These are phyloP conservation scores for Ceratoteleas bidentatus DNA, from an alignment of 1,140 invertebrate genomes.

Conservation along the genomic window DNA sequence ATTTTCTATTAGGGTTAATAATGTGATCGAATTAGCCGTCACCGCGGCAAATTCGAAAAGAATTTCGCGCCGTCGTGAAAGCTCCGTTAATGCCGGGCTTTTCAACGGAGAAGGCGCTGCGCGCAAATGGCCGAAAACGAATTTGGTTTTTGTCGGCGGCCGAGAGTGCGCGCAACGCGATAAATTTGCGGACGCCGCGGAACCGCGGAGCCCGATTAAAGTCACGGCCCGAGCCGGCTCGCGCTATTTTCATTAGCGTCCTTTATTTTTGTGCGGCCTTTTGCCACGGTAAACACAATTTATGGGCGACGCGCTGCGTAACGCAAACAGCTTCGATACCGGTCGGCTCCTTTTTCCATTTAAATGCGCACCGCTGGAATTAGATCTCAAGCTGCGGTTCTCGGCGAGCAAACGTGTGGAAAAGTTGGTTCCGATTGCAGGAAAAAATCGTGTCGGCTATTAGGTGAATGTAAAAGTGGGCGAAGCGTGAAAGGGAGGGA, in stretches of 20 bases:
- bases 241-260: conserved; percentile 51
- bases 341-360: conserved; percentile 36
- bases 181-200: conserved; percentile 43
- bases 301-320: conserved; percentile 36
- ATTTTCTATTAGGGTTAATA: too few species aligned
- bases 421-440: conserved; percentile 6
- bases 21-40: conserved; percentile 24
- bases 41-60: conserved; percentile 34
- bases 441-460: not conserved
- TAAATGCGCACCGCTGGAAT: conserved; percentile 16
- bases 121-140: conserved; percentile 31
- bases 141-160: conserved; percentile 34
- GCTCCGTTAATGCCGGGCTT: conserved; percentile 27
- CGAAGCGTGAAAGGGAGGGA: too few species aligned
- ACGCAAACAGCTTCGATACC: conserved; percentile 43
- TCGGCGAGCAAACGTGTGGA: conserved; percentile 2
- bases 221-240: conserved; percentile 37
- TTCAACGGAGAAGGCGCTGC: conserved; percentile 7
- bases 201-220: conserved; percentile 43
- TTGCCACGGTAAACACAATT: conserved; percentile 52
- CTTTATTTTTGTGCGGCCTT: conserved; percentile 46
- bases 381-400: conserved; percentile 12
- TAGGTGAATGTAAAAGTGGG: not conserved
- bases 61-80: conserved; percentile 25
- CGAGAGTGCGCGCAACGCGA: conserved; percentile 26